Conservation (phyloP, 2,888 invertebrate species). For the Aporophyla lueneburgensis region DNA sequence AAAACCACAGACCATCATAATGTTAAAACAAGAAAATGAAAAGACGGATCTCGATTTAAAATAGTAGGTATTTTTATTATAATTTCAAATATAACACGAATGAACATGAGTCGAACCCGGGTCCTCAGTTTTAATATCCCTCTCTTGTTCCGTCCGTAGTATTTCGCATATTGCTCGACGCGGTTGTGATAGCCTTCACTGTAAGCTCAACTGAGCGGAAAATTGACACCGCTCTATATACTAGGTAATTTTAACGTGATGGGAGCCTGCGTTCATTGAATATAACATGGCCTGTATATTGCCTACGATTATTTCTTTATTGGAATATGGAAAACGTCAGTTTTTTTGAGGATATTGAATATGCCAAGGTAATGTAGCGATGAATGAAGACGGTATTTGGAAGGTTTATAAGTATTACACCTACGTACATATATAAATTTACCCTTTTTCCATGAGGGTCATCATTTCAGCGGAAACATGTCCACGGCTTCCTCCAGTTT, state of each 20-base stretch:
- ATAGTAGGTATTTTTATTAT: too few relatives aligned
- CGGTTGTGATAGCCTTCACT: slow-evolving; percentile 32
- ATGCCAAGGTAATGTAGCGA: background rate
- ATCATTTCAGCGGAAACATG: too few relatives aligned
- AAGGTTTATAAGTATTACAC: background rate
- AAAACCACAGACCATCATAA: too few relatives aligned
- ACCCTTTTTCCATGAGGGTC: too few relatives aligned
- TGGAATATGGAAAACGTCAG: background rate
- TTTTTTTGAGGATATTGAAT: slow-evolving; percentile 9
- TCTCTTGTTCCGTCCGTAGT: slow-evolving; percentile 3
- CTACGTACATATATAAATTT: too few relatives aligned
- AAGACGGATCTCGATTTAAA: too few relatives aligned
- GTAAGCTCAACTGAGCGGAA: slow-evolving; percentile 51
- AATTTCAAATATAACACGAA: too few relatives aligned
- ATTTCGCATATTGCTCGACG: slow-evolving; percentile 18
- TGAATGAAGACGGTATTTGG: background rate
- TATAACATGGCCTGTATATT: slow-evolving; percentile 33
- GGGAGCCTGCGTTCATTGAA: slow-evolving; percentile 37
- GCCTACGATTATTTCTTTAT: slow-evolving; percentile 18
- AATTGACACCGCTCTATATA: slow-evolving; percentile 58
- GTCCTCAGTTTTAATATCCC: slow-evolving; percentile 32
- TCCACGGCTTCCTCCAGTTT: too few relatives aligned
- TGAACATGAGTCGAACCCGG: background rate
- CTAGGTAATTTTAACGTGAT: slow-evolving; percentile 47
- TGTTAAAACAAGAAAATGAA: too few relatives aligned